A percentile compares a stretch with the other conserved stretches of the same genome.
Conservation (phyloP, 2,888 invertebrate species). For the Caenorhabditis panamensis region DNA sequence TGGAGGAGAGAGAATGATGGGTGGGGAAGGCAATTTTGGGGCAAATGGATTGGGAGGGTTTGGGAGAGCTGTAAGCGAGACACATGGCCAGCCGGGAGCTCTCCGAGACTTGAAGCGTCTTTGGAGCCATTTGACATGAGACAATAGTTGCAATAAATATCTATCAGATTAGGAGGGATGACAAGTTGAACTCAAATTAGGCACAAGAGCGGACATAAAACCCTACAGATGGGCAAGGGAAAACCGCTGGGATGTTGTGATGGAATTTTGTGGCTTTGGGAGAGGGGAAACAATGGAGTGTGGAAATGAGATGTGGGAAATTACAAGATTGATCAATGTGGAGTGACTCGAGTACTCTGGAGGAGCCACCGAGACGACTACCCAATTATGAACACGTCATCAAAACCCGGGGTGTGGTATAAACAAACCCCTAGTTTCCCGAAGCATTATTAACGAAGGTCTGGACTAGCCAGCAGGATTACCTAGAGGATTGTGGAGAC, state of each 20-base stretch:
- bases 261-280: constrained; percentile 23
- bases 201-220: constrained; percentile 59
- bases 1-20: background rate
- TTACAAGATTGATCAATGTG: constrained; percentile 53
- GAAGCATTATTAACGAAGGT: background rate
- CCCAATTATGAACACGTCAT: constrained; percentile 61
- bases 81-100: constrained; percentile 70
- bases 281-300: background rate
- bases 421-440: constrained; percentile 30
- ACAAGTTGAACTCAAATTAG: constrained; percentile 54
- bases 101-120: constrained; percentile 40
- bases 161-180: constrained; percentile 38
- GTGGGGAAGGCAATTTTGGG: background rate
- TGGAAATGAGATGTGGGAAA: constrained; percentile 39
- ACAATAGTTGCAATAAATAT: constrained; percentile 56
- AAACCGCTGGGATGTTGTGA: constrained; percentile 56
- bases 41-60: constrained; percentile 44
- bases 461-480: background rate
- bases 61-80: constrained; percentile 65
- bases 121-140: constrained; percentile 57
- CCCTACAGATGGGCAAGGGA: constrained; percentile 62
- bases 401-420: constrained; percentile 44
- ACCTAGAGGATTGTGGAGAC: background rate
- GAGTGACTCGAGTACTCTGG: constrained; percentile 9
- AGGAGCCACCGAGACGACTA: constrained; percentile 21